Evolutionary conservation across 1,140 invertebrate genomes (phyloP).

Genomic region (Uloborus diversus): DNA sequence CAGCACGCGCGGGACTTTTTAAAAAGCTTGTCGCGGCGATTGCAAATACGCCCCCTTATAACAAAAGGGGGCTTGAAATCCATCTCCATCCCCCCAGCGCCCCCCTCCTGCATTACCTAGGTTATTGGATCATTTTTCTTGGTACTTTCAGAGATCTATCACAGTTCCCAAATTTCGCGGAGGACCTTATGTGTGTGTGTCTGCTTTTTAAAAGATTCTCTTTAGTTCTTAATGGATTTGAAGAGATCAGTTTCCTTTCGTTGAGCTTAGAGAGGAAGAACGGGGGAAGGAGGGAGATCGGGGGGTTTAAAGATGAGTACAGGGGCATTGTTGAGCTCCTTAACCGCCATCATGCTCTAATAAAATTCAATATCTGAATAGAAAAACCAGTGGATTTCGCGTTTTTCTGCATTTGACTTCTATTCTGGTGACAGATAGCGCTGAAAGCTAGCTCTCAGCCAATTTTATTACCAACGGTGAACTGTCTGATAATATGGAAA

Average conservation of each 20-base stretch:
- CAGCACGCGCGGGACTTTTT: conserved; percentile 43
- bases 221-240: conserved; percentile 46
- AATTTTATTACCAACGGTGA: too few relatives aligned
- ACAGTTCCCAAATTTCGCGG: conserved; percentile 16
- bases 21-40: conserved; percentile 42
- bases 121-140: conserved; percentile 56
- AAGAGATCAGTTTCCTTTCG: conserved; percentile 42
- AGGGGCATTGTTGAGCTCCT: conserved; percentile 30
- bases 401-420: background rate
- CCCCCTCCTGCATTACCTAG: conserved; percentile 42
- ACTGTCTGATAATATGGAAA: too few relatives aligned
- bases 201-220: conserved; percentile 38
- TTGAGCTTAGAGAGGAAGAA: conserved; percentile 9
- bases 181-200: conserved; percentile 13
- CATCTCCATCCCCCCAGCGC: conserved; percentile 24
- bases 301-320: background rate
- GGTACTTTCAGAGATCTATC: conserved; percentile 13
- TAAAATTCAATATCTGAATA: conserved; percentile 36
- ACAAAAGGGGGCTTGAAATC: conserved; percentile 45
- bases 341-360: conserved; percentile 38
- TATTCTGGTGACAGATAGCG: background rate
- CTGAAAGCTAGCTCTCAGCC: too few relatives aligned
- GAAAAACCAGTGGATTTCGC: background rate
- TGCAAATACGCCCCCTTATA: conserved; percentile 10
- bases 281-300: background rate